Conservation (phyloP, 2,888 invertebrate species). For the Ernsta delagoae region DNA sequence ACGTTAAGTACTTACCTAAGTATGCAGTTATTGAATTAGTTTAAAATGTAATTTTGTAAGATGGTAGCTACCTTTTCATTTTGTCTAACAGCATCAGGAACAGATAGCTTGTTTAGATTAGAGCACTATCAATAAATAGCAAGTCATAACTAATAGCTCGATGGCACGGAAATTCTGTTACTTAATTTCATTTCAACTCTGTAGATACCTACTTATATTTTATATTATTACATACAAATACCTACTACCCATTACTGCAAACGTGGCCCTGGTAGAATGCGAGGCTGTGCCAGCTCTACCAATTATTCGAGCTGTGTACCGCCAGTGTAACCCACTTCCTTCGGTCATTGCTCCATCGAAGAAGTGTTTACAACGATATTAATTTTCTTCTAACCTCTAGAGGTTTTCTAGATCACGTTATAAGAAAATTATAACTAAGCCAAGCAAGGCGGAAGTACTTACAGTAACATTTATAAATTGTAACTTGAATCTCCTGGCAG, state of each 20-base stretch:
- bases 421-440: constrained; percentile 27
- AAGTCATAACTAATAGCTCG: no score
- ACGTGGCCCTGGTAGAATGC: constrained; percentile 56
- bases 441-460: constrained; percentile 29
- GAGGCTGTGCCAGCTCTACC: constrained; percentile 62
- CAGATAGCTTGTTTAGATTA: neutral
- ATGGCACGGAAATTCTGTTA: no score
- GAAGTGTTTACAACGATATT: constrained; percentile 50
- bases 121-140: no score
- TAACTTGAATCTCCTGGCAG: no score
- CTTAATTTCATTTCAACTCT: no score
- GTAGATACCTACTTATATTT: constrained; percentile 21
- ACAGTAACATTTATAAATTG: neutral
- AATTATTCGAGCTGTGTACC: constrained; percentile 54
- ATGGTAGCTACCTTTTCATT: neutral
- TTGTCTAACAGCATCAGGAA: neutral
- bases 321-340: constrained; percentile 63
- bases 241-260: constrained; percentile 7
- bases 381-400: constrained; percentile 46
- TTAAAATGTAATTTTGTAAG: neutral
- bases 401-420: constrained; percentile 7
- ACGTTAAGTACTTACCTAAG: neutral
- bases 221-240: constrained; percentile 15
- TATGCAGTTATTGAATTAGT: neutral
- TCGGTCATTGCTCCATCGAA: constrained; percentile 61